A percentile compares a stretch with the other conserved stretches of the same genome.
Conservation (phyloP, 2,888 invertebrate species). For the Ctena decussata region DNA sequence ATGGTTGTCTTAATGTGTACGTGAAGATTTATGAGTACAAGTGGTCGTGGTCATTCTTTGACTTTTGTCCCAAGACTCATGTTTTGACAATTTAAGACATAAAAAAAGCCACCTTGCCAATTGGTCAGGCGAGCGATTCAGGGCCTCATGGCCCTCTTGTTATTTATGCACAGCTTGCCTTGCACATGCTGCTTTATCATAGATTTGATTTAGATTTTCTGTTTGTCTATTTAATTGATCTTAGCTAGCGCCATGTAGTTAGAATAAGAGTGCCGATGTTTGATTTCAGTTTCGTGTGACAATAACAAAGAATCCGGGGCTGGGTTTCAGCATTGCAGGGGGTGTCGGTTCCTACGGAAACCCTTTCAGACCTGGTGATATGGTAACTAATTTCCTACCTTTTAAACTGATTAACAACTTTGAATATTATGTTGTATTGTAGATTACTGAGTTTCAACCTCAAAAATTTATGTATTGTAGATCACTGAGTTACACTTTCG, state of each 20-base stretch:
- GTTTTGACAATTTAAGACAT: no score
- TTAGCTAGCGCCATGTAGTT: neutral
- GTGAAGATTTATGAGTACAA: no score
- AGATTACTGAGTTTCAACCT: no score
- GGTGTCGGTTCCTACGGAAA: constrained; percentile 86
- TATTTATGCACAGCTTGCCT: neutral
- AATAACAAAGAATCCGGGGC: constrained; percentile 88
- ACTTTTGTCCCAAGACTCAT: no score
- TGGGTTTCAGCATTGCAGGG: constrained; percentile 89
- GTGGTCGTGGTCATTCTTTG: no score
- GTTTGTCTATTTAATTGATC: neutral
- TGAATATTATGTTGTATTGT: no score
- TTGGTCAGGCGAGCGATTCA: no score
- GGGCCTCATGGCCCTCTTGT: no score
- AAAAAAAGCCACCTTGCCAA: no score
- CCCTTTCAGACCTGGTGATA: constrained; percentile 85
- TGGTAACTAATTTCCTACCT: constrained; percentile 76
- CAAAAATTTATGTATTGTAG: no score
- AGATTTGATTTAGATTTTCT: neutral
- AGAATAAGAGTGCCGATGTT: constrained; percentile 6
- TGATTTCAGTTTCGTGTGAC: constrained; percentile 86
- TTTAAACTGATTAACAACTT: neutral
- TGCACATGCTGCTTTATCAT: neutral
- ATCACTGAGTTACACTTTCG: no score
- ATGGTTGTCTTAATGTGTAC: no score